Evolutionary conservation across 2,888 invertebrate species (phyloP).

Genomic region (Macrosiphum euphorbiae): DNA sequence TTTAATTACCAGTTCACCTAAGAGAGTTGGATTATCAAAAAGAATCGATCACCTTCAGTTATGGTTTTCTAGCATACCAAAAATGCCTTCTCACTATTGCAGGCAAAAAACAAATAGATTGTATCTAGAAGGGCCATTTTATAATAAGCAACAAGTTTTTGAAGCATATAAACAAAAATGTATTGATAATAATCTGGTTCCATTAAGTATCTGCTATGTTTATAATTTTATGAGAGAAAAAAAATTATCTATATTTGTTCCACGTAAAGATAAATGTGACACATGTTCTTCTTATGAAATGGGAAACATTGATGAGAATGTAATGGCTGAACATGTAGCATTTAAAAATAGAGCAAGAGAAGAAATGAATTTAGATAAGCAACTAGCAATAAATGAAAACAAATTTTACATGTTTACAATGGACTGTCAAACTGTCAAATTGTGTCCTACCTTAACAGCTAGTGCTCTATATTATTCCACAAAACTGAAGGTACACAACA

Average conservation of each 20-base stretch:
- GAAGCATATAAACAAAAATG: conserved; percentile 19
- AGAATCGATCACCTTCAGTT: background rate
- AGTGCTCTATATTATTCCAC: conserved; percentile 50
- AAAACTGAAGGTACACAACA: conserved; percentile 57
- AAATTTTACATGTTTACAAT: conserved; percentile 5
- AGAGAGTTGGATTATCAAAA: background rate
- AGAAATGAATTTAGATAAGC: conserved; percentile 67
- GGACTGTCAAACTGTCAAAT: conserved; percentile 24
- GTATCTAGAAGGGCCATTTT: conserved; percentile 49
- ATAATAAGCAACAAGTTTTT: conserved; percentile 46
- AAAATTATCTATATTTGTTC: too few species aligned
- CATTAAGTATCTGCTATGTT: too few species aligned
- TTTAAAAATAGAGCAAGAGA: conserved; percentile 66
- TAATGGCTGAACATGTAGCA: conserved; percentile 62
- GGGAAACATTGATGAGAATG: too few species aligned
- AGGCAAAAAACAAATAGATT: conserved; percentile 33
- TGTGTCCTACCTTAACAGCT: conserved; percentile 34
- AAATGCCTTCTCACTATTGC: conserved; percentile 56
- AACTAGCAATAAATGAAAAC: conserved; percentile 50
- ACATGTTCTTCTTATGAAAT: too few species aligned
- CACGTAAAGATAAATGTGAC: too few species aligned
- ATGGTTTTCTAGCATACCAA: conserved; percentile 48
- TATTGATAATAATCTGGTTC: background rate
- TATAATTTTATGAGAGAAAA: too few species aligned
- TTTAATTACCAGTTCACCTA: background rate